Base-by-base conservation (phyloP, 2,113 vertebrate genomes). In the Podiceps cristatus region DNA sequence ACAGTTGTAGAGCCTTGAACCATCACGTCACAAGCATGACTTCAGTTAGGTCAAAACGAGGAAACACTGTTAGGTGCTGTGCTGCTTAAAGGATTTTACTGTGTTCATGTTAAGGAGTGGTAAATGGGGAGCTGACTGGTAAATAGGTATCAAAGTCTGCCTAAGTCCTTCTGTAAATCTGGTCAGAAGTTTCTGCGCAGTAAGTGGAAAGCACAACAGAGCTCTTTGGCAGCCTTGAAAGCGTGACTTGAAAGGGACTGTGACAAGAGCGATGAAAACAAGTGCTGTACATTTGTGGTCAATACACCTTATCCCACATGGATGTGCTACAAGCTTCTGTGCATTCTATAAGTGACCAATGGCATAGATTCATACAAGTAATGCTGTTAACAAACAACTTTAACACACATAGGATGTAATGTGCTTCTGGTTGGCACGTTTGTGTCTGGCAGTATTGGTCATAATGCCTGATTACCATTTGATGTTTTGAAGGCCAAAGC, bases 291-390 rank as follows among this genome's bases (percentile, higher is more conserved):
- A 13, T 71, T 44, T 71, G 18, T 60, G 60, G 33, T 53, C 37
- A 44, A 31, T 18, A 5, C 18, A 80, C 29, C 37, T 86, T 22
- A 50, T 29, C 13, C 67, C 58, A 42, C 0, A 0, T 18, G 33
- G 63, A n/a, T 7, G 0, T 50, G n/a, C 16, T 89, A 24, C 45
- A 66, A 9, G 24, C 50, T 86, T 86, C 45, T 79, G 47, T 29
- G 24, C 33, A 27, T 44, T 18, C 47, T 52, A 0, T 28, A 50
- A 45, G 58, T 79, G 58, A 69, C 66, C 71, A 29, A 2, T 16
- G 37, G 18, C 29, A 37, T 3, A 13, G 64, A 47, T 28, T 58
- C 25, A 42, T 27, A n/a, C 28, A 25, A 15, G 25, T 9, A 27
- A 7, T 56, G 29, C 27, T 63, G n/a, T 37, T 60, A 64, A 29